Percentiles rank a stretch among this genome's conserved stretches.
These are phyloP conservation scores for Drosophila parabipectinata DNA, from an alignment of 1,140 invertebrate genomes.

Conservation along the genomic window DNA sequence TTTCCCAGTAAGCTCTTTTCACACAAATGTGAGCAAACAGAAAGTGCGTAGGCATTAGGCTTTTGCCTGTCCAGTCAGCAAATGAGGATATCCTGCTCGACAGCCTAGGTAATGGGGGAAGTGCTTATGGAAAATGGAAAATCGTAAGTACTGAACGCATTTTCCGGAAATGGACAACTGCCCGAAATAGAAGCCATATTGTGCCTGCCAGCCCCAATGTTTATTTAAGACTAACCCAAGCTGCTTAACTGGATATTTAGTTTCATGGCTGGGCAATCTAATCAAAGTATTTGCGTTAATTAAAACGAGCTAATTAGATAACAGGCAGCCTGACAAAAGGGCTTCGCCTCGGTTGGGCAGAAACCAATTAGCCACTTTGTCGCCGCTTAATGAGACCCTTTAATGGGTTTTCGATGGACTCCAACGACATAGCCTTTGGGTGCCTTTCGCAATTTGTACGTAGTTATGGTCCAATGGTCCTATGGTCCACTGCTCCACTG, in stretches of 20 bases:
- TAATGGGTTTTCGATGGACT: conserved; percentile 48
- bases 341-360: conserved; percentile 5
- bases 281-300: conserved; percentile 49
- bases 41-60: conserved; percentile 12
- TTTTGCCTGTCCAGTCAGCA: conserved; percentile 24
- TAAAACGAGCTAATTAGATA: conserved; percentile 36
- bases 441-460: conserved; percentile 1
- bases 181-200: conserved; percentile 1
- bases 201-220: neutral
- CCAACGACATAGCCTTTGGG: conserved; percentile 1
- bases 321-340: conserved; percentile 11
- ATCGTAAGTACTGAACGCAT: neutral
- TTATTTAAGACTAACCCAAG: neutral
- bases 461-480: conserved; percentile 13
- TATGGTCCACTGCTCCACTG: neutral
- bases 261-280: conserved; percentile 20
- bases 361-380: conserved; percentile 53
- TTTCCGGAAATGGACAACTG: conserved; percentile 13
- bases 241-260: conserved; percentile 17
- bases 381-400: conserved; percentile 34
- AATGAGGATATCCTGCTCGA: conserved; percentile 47
- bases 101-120: conserved; percentile 7
- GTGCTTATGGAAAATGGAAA: conserved; percentile 8
- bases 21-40: conserved; percentile 39
- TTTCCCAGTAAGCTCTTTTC: conserved; percentile 24